These are phyloP conservation scores for Dicyrtoma fusca DNA, from an alignment of 2,888 invertebrate genomes.

Conservation along the genomic window DNA sequence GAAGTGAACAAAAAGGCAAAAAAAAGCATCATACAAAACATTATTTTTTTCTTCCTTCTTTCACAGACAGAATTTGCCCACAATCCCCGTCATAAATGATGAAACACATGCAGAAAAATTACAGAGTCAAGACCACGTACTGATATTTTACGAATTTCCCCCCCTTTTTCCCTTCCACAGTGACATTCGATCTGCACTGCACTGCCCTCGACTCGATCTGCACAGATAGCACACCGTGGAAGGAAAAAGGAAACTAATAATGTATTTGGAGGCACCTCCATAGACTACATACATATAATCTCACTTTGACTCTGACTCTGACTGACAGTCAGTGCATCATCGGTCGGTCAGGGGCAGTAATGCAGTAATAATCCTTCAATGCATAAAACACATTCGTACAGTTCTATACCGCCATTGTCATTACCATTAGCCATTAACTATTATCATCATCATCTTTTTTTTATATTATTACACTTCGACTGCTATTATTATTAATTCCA, in stretches of 20 bases:
- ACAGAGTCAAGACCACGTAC: not conserved
- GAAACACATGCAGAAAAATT: constrained; percentile 13
- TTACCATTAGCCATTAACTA: not conserved
- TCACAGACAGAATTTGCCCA: not conserved
- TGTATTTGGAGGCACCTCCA: not conserved
- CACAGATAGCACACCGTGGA: too few relatives aligned
- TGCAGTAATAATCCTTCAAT: not conserved
- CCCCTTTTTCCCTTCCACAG: not conserved
- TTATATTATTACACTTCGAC: not conserved
- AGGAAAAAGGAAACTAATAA: too few relatives aligned
- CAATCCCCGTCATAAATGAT: not conserved
- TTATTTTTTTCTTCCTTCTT: constrained; percentile 6
- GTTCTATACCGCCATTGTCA: too few relatives aligned
- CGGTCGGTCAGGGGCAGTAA: too few relatives aligned
- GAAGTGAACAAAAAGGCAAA: too few relatives aligned
- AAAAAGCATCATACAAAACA: too few relatives aligned
- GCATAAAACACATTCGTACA: not conserved
- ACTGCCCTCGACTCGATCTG: not conserved
- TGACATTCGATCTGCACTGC: not conserved
- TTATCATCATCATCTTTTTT: constrained; percentile 1
- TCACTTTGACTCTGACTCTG: not conserved
- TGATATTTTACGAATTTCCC: not conserved
- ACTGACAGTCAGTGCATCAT: not conserved
- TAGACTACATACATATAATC: too few relatives aligned
- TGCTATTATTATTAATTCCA: not conserved